Evolutionary conservation across 1,140 invertebrate genomes (phyloP).

Genomic region (Zaprionus africanus): DNA sequence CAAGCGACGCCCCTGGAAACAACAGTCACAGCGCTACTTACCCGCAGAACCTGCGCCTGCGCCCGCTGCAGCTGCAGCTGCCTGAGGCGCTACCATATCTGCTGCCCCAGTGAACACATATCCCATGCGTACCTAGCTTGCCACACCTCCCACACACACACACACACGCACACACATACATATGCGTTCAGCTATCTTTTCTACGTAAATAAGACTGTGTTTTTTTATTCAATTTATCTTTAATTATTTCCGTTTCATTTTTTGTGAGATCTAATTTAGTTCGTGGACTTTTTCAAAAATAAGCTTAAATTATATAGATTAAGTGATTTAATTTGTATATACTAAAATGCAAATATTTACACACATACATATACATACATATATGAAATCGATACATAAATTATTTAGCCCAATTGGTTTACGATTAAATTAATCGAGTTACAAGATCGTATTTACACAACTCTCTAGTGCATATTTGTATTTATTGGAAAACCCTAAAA

Average conservation of each 20-base stretch:
- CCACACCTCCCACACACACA: slow-evolving; percentile 15
- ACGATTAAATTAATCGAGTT: slow-evolving; percentile 55
- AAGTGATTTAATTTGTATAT: slow-evolving; percentile 71
- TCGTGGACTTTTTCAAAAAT: slow-evolving; percentile 19
- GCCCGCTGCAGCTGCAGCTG: slow-evolving; percentile 12
- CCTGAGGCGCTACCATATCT: slow-evolving; percentile 15
- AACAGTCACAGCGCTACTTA: slow-evolving; percentile 56
- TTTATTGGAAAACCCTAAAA: slow-evolving; percentile 8
- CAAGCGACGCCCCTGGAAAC: slow-evolving; percentile 80
- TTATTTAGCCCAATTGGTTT: slow-evolving; percentile 77
- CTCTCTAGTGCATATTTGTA: slow-evolving; percentile 4
- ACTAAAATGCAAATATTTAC: slow-evolving; percentile 37
- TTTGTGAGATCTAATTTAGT: slow-evolving; percentile 9
- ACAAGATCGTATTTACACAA: neutral
- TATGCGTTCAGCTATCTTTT: slow-evolving; percentile 42
- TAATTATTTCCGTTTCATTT: slow-evolving; percentile 43
- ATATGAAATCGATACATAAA: slow-evolving; percentile 52
- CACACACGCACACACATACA: slow-evolving; percentile 5
- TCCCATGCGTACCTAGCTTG: slow-evolving; percentile 63
- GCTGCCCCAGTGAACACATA: slow-evolving; percentile 58
- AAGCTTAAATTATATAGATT: slow-evolving; percentile 45
- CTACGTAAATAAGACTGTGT: slow-evolving; percentile 79
- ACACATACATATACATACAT: slow-evolving; percentile 37
- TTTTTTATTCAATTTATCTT: slow-evolving; percentile 66
- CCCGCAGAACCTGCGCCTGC: slow-evolving; percentile 16